A percentile compares a stretch with the other conserved stretches of the same genome.
Evolutionary conservation across 2,888 invertebrate species (phyloP).

Genomic region (Noctuana brunneofusca): DNA sequence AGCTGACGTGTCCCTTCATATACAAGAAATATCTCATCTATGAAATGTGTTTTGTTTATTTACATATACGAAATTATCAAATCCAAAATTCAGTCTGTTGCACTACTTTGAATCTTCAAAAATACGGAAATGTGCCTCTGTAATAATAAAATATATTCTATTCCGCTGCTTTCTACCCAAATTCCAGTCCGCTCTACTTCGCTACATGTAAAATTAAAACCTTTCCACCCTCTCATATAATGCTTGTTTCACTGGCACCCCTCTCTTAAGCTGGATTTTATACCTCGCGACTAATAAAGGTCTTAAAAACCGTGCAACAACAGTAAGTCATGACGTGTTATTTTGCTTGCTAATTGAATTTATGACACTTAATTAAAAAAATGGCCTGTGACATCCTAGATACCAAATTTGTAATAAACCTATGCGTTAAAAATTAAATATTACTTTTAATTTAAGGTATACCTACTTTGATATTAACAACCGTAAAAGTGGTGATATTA

Average conservation of each 20-base stretch:
- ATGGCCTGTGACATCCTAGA: too few species aligned
- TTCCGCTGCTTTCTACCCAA: constrained; percentile 10
- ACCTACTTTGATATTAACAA: too few species aligned
- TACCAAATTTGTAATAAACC: too few species aligned
- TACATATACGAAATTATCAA: background rate
- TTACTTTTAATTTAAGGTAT: too few species aligned
- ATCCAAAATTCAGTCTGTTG: background rate
- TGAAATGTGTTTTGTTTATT: too few species aligned
- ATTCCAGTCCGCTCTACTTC: constrained; percentile 4
- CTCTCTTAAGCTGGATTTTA: background rate
- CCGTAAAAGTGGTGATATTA: too few species aligned
- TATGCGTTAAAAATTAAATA: too few species aligned
- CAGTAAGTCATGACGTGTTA: background rate
- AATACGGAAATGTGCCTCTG: background rate
- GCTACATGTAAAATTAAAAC: constrained; percentile 13
- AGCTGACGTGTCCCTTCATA: too few species aligned
- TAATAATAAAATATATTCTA: constrained; percentile 5
- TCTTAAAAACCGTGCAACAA: background rate
- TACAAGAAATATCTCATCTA: too few species aligned
- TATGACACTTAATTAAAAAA: too few species aligned
- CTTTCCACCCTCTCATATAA: constrained; percentile 1
- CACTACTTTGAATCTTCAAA: background rate
- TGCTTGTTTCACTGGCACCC: background rate
- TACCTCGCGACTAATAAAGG: background rate
- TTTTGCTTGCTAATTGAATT: background rate